Percentiles rank a stretch among this genome's conserved stretches.
Evolutionary conservation across 2,797 vertebrate genomes (phyloP).

Genomic region (Gouania willdenowi): DNA sequence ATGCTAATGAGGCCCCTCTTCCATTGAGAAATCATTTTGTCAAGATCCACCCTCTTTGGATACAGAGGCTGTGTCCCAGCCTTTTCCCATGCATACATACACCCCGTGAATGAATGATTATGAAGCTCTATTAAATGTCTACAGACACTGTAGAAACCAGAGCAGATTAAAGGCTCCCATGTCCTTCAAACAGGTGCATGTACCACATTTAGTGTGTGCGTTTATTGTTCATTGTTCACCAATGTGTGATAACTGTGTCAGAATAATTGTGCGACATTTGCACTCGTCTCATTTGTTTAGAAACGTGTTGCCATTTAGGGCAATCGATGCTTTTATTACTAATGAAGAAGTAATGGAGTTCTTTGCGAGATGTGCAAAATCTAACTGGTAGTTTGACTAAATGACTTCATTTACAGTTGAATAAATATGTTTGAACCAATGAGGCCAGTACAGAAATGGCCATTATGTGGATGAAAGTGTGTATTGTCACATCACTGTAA

Average conservation of each 20-base stretch:
- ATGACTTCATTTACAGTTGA: too few relatives aligned
- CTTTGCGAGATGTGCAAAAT: too few relatives aligned
- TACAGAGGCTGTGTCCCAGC: constrained; percentile 60
- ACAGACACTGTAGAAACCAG: constrained; percentile 57
- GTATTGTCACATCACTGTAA: constrained; percentile 57
- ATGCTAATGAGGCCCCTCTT: constrained; percentile 78
- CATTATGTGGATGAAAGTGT: constrained; percentile 37
- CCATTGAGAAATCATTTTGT: constrained; percentile 83
- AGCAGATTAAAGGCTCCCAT: constrained; percentile 33
- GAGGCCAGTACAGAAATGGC: constrained; percentile 31
- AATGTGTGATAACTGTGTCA: too few relatives aligned
- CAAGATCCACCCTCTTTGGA: constrained; percentile 70
- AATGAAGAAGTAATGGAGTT: too few relatives aligned
- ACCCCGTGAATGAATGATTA: constrained; percentile 70
- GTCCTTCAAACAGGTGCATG: constrained; percentile 3
- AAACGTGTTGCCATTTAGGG: too few relatives aligned
- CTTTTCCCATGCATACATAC: constrained; percentile 80
- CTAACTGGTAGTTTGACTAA: too few relatives aligned
- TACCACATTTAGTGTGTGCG: not conserved
- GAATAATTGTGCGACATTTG: too few relatives aligned
- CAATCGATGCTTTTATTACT: too few relatives aligned
- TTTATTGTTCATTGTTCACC: not conserved
- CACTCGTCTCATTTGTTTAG: too few relatives aligned
- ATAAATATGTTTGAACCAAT: constrained; percentile 29
- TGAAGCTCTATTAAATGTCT: constrained; percentile 60